Evolutionary conservation across 2,888 invertebrate genomes (phyloP).

Genomic region (Phortica magna): DNA sequence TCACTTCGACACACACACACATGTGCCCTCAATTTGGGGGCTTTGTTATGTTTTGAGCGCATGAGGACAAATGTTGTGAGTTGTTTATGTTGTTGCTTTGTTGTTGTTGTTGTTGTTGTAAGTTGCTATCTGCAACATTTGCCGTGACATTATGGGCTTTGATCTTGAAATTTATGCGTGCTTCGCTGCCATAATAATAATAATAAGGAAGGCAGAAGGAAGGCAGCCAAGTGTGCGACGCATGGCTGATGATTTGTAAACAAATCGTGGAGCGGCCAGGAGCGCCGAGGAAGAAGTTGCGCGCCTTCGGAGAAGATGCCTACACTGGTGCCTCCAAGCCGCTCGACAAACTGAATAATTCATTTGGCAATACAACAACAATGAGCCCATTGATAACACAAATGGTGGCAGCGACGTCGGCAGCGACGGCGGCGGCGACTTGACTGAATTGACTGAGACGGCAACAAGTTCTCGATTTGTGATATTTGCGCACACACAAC

Average conservation of each 20-base stretch:
- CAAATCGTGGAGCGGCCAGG: too few species aligned
- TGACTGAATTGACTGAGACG: background rate
- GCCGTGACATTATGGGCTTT: background rate
- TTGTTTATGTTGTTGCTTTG: background rate
- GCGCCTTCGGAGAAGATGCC: too few species aligned
- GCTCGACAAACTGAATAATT: slow-evolving; percentile 58
- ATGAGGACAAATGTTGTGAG: background rate
- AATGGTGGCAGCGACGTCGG: background rate
- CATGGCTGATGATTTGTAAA: too few species aligned
- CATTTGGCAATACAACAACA: slow-evolving; percentile 62
- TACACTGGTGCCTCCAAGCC: background rate
- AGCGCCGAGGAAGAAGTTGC: too few species aligned
- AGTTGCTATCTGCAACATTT: background rate
- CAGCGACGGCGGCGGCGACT: background rate
- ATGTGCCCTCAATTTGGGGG: background rate
- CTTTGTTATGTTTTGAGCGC: too few species aligned
- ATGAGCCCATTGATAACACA: background rate
- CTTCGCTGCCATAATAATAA: slow-evolving; percentile 21
- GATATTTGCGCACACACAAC: slow-evolving; percentile 50
- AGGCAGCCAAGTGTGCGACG: too few species aligned
- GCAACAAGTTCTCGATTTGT: slow-evolving; percentile 47
- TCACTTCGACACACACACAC: background rate
- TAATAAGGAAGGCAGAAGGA: background rate
- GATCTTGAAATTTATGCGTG: slow-evolving; percentile 33
- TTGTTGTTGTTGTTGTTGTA: slow-evolving; percentile 8